Percentiles rank a stretch among this genome's conserved stretches.
Evolutionary conservation across 2,113 vertebrate genomes (phyloP).

Genomic region (Merops nubicus): DNA sequence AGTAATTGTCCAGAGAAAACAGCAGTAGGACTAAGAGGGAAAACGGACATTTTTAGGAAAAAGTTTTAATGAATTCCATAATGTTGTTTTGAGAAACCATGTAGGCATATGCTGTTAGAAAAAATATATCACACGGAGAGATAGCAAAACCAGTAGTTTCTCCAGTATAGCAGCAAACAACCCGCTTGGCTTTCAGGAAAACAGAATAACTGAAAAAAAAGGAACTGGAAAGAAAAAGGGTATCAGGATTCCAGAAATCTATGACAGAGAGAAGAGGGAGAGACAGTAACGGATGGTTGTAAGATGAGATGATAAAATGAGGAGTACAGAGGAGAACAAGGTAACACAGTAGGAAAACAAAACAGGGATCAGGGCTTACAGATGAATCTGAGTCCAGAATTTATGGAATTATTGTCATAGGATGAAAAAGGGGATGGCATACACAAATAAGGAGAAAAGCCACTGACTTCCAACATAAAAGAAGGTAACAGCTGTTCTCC

Average conservation of each 20-base stretch:
- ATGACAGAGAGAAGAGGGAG: not conserved
- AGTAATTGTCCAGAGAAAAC: not conserved
- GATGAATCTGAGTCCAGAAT: not conserved
- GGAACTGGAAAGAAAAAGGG: not conserved
- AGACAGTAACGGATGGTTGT: not conserved
- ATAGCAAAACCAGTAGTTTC: not conserved
- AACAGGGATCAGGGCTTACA: not conserved
- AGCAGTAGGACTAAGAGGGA: not conserved
- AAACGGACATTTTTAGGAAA: not conserved
- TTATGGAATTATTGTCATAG: constrained; percentile 6
- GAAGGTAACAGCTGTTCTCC: constrained; percentile 58
- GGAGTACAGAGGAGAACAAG: not conserved
- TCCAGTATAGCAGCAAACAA: not conserved
- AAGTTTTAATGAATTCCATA: not conserved
- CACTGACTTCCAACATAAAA: constrained; percentile 20
- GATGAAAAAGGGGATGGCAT: constrained; percentile 6
- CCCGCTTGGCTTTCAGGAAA: not conserved
- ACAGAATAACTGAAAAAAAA: not conserved
- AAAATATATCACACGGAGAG: not conserved
- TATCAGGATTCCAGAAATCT: not conserved
- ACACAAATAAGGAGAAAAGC: constrained; percentile 17
- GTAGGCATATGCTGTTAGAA: accelerated
- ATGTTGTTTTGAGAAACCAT: not conserved
- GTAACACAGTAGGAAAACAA: not conserved
- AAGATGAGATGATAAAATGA: not conserved